These are phyloP conservation scores for Embidobia sp. DNA, from an alignment of 2,888 invertebrate species.

Conservation along the genomic window DNA sequence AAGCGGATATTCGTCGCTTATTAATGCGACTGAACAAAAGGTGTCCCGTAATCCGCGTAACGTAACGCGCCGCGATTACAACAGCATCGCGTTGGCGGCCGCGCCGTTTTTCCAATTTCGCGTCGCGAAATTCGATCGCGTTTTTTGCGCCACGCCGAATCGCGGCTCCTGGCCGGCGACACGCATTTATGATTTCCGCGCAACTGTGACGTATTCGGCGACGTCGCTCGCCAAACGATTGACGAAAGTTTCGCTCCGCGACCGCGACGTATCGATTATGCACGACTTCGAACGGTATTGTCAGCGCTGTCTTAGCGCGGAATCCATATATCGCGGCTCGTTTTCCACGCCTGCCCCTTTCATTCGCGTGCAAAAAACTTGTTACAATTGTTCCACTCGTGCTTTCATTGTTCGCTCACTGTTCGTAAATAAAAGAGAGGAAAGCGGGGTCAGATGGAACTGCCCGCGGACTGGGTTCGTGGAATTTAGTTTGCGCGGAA, in stretches of 20 bases:
- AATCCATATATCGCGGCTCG: conserved; percentile 15
- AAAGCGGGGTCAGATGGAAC: too few species aligned
- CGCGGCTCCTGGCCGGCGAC: too few species aligned
- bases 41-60: conserved; percentile 15
- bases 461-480: too few species aligned
- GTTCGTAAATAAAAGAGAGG: too few species aligned
- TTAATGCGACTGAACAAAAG: conserved; percentile 28
- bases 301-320: conserved; percentile 14
- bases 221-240: conserved; percentile 3
- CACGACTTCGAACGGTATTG: not conserved
- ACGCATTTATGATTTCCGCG: not conserved
- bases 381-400: not conserved
- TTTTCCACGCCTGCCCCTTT: conserved; percentile 19
- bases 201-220: not conserved
- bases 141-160: too few species aligned
- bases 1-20: conserved; percentile 13
- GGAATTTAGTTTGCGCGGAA: too few species aligned
- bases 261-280: conserved; percentile 36
- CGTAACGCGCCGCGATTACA: conserved; percentile 6
- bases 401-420: not conserved
- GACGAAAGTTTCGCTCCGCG: conserved; percentile 27
- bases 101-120: too few species aligned
- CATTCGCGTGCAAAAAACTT: not conserved
- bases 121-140: too few species aligned
- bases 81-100: conserved; percentile 3